phyloP scores from a whole-genome alignment of 2,113 vertebrate species.

The Thalassoma bifasciatum region DNA sequence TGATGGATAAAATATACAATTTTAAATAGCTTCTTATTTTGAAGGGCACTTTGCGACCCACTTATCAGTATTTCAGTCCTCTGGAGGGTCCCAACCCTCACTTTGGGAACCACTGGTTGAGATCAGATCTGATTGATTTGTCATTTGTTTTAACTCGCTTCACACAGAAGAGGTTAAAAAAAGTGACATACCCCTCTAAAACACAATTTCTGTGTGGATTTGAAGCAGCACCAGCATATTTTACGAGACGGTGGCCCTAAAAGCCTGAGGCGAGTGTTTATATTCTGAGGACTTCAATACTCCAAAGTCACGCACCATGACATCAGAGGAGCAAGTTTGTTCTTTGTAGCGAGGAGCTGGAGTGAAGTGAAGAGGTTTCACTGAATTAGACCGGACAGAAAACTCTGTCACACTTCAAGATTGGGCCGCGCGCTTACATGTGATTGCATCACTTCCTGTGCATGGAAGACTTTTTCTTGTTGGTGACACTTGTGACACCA shows the following conservation, averaged over 20 bases:
- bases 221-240: not conserved
- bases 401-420: constrained; percentile 1
- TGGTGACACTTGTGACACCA: constrained; percentile 14
- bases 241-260: not conserved
- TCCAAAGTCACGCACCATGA: constrained; percentile 14
- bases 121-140: too few relatives aligned
- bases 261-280: constrained; percentile 6
- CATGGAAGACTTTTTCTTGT: constrained; percentile 25
- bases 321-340: not conserved
- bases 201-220: not conserved
- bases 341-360: constrained; percentile 18
- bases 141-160: too few relatives aligned
- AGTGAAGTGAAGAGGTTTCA: constrained; percentile 9
- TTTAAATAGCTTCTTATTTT: too few relatives aligned
- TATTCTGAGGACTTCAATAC: constrained; percentile 19
- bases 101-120: too few relatives aligned
- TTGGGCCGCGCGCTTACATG: constrained; percentile 27
- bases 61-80: too few relatives aligned
- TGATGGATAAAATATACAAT: too few relatives aligned
- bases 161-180: not conserved
- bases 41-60: too few relatives aligned
- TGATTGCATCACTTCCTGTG: constrained; percentile 56
- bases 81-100: too few relatives aligned
- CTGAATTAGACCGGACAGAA: constrained; percentile 4
- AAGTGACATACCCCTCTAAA: not conserved